Base-by-base conservation (phyloP, 2,888 invertebrate species). In the Andricus curvator region DNA sequence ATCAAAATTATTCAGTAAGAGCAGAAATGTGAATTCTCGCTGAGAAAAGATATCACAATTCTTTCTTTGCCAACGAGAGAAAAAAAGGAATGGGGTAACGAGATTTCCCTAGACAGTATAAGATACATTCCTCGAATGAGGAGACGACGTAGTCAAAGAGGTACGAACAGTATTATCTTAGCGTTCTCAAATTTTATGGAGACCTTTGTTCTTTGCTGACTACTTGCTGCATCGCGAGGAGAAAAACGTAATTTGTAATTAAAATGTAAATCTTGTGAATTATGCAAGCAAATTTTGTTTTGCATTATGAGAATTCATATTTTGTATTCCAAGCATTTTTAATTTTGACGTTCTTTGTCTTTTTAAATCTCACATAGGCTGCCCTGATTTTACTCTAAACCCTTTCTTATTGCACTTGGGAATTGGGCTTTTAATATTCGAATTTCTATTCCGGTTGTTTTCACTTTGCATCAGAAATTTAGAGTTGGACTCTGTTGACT, bases 21-120 rank as follows among this genome's bases (percentile, higher is more conserved):
- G 44, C 13, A 74, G 51, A 20, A 67, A 33, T 74, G 56, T 56
- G 56, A 33, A 74, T 74, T 70, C 56, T 56, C 33, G 20, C 33
- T 20, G 56, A n/a, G 56, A 74, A 37, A 74, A 74, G 33, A 33
- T 74, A 74, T 51, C 33, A 56, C 56, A 56, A 56, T 74, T 74
- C 41, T 74, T 56, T 13, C 51, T 74, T 51, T 74, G 56, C 56
- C 20, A 74, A 56, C 74, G 29, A 20, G n/a, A 33, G 25, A 29
- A 29, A 25, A 68, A 51, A 51, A 51, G 70, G 29, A 29, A 74
- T 20, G n/a, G 56, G 9, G 33, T 74, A 74, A 74, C 51, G 33
- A 74, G 74, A 74, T 74, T 74, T 74, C 74, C 74, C 74, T 33
- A 56, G 74, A 74, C 56, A 74, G 56, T 56, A 51, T 74, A n/a